These are phyloP conservation scores for Nineta flava DNA, from an alignment of 2,888 invertebrate species.

Conservation along the genomic window DNA sequence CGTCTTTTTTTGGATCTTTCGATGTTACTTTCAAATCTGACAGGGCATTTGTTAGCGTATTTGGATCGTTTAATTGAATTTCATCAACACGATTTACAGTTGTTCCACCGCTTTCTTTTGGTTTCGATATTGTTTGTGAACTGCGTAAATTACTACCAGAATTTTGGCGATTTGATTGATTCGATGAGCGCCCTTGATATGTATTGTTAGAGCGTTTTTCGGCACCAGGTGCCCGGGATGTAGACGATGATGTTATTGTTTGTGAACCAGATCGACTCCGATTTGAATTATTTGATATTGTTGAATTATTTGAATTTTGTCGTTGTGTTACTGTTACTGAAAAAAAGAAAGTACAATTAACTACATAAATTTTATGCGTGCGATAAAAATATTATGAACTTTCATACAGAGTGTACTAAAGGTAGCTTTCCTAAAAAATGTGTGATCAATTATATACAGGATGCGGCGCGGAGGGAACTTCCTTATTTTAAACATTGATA, in stretches of 20 bases:
- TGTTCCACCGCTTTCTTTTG: constrained; percentile 21
- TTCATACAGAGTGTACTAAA: too few relatives aligned
- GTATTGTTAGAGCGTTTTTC: constrained; percentile 19
- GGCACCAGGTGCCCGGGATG: constrained; percentile 22
- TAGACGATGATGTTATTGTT: constrained; percentile 5
- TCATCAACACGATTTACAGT: constrained; percentile 33
- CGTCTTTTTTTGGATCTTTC: constrained; percentile 27
- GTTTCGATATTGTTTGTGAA: constrained; percentile 17
- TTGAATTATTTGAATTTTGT: constrained; percentile 5
- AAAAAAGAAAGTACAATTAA: too few relatives aligned
- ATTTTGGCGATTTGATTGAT: constrained; percentile 23
- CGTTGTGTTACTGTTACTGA: too few relatives aligned
- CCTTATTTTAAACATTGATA: too few relatives aligned
- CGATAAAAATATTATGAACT: too few relatives aligned
- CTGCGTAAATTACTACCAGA: constrained; percentile 22
- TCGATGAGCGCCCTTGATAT: constrained; percentile 13
- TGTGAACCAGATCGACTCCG: constrained; percentile 5
- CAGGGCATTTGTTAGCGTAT: constrained; percentile 34
- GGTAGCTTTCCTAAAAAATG: too few relatives aligned
- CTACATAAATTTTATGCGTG: too few relatives aligned
- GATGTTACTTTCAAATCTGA: constrained; percentile 28
- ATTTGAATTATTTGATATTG: constrained; percentile 8
- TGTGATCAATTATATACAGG: too few relatives aligned
- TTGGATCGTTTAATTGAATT: constrained; percentile 35
- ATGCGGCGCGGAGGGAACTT: too few relatives aligned